These are phyloP conservation scores for Watsonalla cultraria DNA, from an alignment of 2,888 invertebrate species.

Conservation along the genomic window DNA sequence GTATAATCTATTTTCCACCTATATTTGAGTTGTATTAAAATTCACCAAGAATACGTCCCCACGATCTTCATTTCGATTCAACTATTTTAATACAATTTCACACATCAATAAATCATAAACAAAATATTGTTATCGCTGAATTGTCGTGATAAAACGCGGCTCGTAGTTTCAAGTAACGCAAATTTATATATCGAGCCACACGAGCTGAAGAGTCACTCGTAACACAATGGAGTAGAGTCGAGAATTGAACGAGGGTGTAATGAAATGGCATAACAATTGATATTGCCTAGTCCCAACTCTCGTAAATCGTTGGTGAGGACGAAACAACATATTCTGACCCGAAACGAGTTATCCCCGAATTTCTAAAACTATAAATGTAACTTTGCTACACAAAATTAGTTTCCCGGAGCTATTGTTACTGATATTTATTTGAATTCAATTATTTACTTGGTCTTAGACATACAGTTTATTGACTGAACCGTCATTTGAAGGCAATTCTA, in stretches of 20 bases:
- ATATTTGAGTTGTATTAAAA: too few species aligned
- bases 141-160: background rate
- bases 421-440: slow-evolving; percentile 18
- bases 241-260: background rate
- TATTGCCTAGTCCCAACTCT: slow-evolving; percentile 21
- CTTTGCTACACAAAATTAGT: slow-evolving; percentile 28
- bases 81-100: background rate
- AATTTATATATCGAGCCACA: background rate
- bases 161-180: background rate
- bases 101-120: background rate
- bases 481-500: background rate
- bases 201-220: background rate
- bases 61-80: too few species aligned
- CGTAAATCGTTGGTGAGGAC: slow-evolving; percentile 40
- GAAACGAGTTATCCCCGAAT: slow-evolving; percentile 32
- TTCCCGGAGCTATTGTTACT: slow-evolving; percentile 16
- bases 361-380: slow-evolving; percentile 33
- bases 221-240: background rate
- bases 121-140: background rate
- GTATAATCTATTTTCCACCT: too few species aligned
- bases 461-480: slow-evolving; percentile 2
- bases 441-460: background rate
- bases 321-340: slow-evolving; percentile 37
- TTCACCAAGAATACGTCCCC: too few species aligned
- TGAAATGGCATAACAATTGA: slow-evolving; percentile 3